Percentiles rank a stretch among this genome's conserved stretches.
Conservation (phyloP, 2,888 invertebrate species). For the Thecophora atra region DNA sequence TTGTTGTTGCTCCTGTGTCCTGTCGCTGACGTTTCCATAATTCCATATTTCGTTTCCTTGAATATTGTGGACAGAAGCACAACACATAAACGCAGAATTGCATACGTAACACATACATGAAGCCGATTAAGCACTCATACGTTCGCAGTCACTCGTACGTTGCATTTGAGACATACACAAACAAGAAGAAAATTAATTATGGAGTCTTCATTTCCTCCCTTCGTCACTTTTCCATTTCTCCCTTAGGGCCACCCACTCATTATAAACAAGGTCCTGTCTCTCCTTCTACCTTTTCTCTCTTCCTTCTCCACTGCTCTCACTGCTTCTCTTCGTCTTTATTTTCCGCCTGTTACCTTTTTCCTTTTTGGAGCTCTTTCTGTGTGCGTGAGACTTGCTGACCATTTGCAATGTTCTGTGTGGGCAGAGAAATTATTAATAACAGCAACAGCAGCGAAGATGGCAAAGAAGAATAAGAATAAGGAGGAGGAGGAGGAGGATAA, state of each 20-base stretch:
- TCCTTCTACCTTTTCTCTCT: no score
- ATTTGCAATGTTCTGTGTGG: constrained; percentile 33
- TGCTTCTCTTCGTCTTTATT: no score
- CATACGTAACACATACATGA: constrained; percentile 37
- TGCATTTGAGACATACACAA: constrained; percentile 25
- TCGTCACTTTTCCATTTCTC: background rate
- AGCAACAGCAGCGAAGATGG: background rate
- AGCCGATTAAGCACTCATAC: constrained; percentile 19
- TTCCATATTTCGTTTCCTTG: constrained; percentile 46
- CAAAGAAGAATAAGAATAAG: no score
- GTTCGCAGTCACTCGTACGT: constrained; percentile 16
- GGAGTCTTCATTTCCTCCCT: constrained; percentile 27
- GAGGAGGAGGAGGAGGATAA: background rate
- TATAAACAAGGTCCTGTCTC: constrained; percentile 20
- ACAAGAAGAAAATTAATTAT: constrained; percentile 52
- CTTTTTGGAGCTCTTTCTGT: constrained; percentile 4
- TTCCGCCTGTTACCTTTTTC: no score
- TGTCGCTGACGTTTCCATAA: constrained; percentile 35
- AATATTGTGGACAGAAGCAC: constrained; percentile 41
- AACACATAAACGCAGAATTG: constrained; percentile 45
- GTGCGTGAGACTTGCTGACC: constrained; percentile 13
- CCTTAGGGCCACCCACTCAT: constrained; percentile 14
- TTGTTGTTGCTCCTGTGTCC: constrained; percentile 7
- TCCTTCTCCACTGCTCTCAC: no score
- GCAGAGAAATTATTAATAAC: constrained; percentile 46